These are phyloP conservation scores for Erethizon dorsatum DNA, from an alignment of 2,797 vertebrate species.

Conservation along the genomic window DNA sequence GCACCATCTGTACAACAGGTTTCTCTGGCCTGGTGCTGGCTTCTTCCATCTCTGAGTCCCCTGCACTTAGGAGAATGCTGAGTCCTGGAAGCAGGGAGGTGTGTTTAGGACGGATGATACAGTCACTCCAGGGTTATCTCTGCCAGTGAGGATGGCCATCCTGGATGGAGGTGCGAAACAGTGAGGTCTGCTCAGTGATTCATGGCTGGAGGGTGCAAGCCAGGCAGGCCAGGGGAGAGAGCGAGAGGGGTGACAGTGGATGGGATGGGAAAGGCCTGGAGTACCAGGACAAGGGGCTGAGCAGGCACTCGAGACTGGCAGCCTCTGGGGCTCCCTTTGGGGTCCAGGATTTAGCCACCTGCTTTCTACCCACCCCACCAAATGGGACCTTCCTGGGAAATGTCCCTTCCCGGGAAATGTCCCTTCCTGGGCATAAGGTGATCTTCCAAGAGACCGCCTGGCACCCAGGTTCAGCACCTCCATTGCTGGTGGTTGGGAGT, in stretches of 20 bases:
- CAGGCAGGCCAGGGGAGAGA: not conserved
- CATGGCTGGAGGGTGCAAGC: not conserved
- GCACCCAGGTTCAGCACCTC: not conserved
- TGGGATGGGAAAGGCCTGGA: not conserved
- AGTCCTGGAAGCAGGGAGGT: not conserved
- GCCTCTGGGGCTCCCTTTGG: not conserved
- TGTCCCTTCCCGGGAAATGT: not conserved
- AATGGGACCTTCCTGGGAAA: not conserved
- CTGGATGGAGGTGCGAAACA: rapidly evolving
- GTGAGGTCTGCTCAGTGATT: not conserved
- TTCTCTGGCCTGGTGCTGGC: not conserved
- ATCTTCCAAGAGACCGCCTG: not conserved
- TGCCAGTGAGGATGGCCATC: not conserved
- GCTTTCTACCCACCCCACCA: not conserved
- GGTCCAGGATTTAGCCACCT: not conserved
- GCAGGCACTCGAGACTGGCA: not conserved
- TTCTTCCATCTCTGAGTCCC: not conserved
- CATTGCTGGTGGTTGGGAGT: not conserved
- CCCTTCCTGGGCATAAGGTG: not conserved
- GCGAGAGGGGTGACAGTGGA: rapidly evolving
- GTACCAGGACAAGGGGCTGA: not conserved
- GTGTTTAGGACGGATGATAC: not conserved
- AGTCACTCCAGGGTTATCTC: not conserved
- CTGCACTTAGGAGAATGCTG: not conserved
- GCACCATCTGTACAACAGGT: not conserved